Evolutionary conservation across 92 coral and sea anemone species (phyloP).

Genomic region (Galaxea fascicularis): DNA sequence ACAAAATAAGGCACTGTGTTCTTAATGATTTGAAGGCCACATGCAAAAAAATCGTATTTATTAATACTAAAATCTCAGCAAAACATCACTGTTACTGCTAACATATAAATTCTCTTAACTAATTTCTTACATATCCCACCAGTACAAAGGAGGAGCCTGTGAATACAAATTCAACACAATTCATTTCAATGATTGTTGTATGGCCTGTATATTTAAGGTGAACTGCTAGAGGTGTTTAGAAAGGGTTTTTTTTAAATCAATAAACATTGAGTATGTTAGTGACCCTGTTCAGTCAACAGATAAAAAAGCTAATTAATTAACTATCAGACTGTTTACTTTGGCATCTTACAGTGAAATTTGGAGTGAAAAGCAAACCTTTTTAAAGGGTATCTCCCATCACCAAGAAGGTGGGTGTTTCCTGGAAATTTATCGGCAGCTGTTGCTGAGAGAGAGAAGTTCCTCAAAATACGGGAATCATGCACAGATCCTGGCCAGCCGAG

Average conservation of each 20-base stretch:
- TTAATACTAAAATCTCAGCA: constrained; percentile 1
- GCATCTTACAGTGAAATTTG: constrained; percentile 6
- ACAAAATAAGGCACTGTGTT: constrained; percentile 8
- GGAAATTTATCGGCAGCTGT: constrained; percentile 71
- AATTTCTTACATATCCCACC: constrained; percentile 1
- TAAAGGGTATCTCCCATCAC: constrained; percentile 85
- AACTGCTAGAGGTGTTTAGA: neutral
- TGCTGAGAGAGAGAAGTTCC: constrained; percentile 63
- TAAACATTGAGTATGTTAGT: constrained; percentile 2
- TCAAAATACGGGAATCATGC: constrained; percentile 72
- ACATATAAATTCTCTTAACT: constrained; percentile 4
- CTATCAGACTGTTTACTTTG: constrained; percentile 2
- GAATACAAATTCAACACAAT: neutral
- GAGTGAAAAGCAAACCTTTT: constrained; percentile 46
- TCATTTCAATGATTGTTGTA: no score
- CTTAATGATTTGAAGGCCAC: constrained; percentile 15
- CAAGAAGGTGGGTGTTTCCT: constrained; percentile 73
- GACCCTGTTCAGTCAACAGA: neutral
- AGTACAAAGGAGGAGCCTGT: neutral
- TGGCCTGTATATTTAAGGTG: no score
- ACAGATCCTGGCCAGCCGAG: constrained; percentile 83
- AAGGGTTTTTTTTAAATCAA: constrained; percentile 4
- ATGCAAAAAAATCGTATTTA: constrained; percentile 1
- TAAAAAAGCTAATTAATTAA: neutral
- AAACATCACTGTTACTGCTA: constrained; percentile 4